A percentile compares a stretch with the other conserved stretches of the same genome.
Conservation (phyloP, 2,113 vertebrate species). For the Bufo bufo region DNA sequence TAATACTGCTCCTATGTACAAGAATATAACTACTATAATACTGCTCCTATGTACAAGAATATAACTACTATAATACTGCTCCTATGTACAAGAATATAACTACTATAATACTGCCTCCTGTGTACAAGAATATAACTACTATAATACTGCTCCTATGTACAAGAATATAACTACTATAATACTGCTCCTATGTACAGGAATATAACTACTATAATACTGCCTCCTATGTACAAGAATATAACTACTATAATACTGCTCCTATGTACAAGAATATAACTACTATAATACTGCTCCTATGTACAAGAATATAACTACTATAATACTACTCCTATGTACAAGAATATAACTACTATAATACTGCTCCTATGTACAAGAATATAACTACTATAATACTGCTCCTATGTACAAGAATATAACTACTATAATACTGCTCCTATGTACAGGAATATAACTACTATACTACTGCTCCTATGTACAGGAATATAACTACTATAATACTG, state of each 20-base stretch:
- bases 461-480: background rate
- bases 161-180: conserved; percentile 16
- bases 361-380: background rate
- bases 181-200: background rate
- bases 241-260: background rate
- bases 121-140: too few relatives aligned
- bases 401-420: background rate
- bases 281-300: background rate
- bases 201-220: background rate
- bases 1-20: background rate
- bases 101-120: too few relatives aligned
- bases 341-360: conserved; percentile 16
- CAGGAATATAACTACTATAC: background rate
- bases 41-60: too few relatives aligned
- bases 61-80: too few relatives aligned
- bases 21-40: too few relatives aligned
- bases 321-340: background rate
- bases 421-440: background rate
- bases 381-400: conserved; percentile 6
- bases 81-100: too few relatives aligned
- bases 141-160: background rate
- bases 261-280: too few relatives aligned
- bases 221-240: conserved; percentile 1
- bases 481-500: conserved; percentile 3
- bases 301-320: conserved; percentile 16